Evolutionary conservation across 2,888 invertebrate genomes (phyloP), one percentile per base, ranked within the genome.

Genomic region (Blera fallax): DNA sequence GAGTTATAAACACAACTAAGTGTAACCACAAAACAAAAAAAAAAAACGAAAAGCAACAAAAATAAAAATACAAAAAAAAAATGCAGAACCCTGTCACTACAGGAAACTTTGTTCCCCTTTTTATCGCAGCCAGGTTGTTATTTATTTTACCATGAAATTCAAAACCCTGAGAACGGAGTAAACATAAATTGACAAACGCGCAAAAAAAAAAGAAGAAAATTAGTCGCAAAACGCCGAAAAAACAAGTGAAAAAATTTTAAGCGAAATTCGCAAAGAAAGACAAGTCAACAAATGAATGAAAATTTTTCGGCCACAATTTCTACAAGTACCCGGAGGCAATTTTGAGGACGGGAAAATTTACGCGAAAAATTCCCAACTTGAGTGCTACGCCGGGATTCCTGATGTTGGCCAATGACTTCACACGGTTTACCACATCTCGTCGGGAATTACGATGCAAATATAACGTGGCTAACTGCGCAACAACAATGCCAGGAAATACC

Each of bases 151-250:
- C 24, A 60, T 78, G 58, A 74, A 78, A 58, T 56, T 72, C 16
- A 37, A 60, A 81, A 43, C 54, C 64, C 34, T 48, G 48, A 29
- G 40, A 62, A 64, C 34, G 50, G 34, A n/a, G 37, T 78, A 48
- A 79, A 58, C 69, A 73, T 43, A 64, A 74, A 79, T 83, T 73
- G 79, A 73, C 73, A 83, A 78, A 48, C 54, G 65, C 32, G 29
- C 43, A 54, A 14, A 37, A 69, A 72, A 52, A 14, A 24, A 24
- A 24, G n/a, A n/a, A n/a, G n/a, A 37, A 40, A 40, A 40, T n/a
- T 45, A 10, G 10, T 10, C 3, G 10, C 48, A 48, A 21, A 48
- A 3, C 21, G 3, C 10, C 48, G 1, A 3, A 50, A 48, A 34
- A 48, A n/a, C n/a, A 52, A 43, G 0, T 14, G 14, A 24, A 58